Base-by-base conservation (phyloP, 2,888 invertebrate genomes). In the Cryptus armator region DNA sequence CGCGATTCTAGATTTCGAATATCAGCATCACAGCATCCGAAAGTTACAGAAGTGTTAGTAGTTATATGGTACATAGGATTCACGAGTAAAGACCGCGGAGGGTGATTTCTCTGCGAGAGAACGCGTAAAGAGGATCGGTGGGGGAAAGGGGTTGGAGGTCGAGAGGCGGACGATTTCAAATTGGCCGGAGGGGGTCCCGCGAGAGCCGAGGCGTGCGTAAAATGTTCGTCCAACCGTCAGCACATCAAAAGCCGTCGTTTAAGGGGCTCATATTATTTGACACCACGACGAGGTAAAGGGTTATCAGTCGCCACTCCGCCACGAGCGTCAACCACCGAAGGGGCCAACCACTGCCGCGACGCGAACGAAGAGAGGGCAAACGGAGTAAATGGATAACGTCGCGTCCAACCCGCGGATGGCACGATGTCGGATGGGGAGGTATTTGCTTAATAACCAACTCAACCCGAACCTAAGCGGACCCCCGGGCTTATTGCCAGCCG, bases 181-280 rank as follows among this genome's bases (percentile, higher is more conserved):
- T 87, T 91, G 90, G 90, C 87, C 88, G 87, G 79, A 88, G 88
- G 87, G 79, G 88, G 88, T 77, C 71, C 85, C 81, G 66, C 14
- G 48, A 43, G 66, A 86, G 86, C 84, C 87, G 85, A 86, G 87
- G 86, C 87, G 89, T 87, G 87, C 90, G 89, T 89, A 86, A 90
- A 91, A 92, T 91, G 91, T 88, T 89, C 91, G 90, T 83, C 90
- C 91, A 89, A 90, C 92, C 92, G 92, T 89, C 88, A 92, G 91
- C 91, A 92, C 91, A 93, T 93, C 93, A 93, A 93, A 93, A 90
- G 92, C 89, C 85, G 81, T 88, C 91, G 90, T 91, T 92, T 91
- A 90, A 92, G 92, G 91, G 92, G 89, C 88, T 90, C 89, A 90
- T 90, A 92, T 93, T 92, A 92, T 92, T 92, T 89, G 90, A 87